phyloP scores from a whole-genome alignment of 2,888 invertebrate species.

The Mayetiola destructor region DNA sequence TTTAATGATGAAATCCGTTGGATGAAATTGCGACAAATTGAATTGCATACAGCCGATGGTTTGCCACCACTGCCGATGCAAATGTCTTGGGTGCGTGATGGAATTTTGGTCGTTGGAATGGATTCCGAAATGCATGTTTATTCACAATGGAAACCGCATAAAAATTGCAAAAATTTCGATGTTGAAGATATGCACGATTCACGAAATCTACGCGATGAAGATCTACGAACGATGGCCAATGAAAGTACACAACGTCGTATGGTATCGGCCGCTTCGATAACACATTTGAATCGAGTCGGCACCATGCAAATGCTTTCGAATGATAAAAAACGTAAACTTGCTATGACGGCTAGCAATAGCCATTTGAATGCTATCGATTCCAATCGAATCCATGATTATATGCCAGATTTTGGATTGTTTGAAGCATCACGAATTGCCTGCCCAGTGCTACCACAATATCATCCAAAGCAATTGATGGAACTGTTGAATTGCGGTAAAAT shows the following conservation, averaged over 20 bases:
- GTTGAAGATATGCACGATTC: slow-evolving; percentile 57
- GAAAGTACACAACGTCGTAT: slow-evolving; percentile 52
- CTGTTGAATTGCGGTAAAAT: slow-evolving; percentile 95
- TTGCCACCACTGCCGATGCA: slow-evolving; percentile 95
- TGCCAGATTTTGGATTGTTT: slow-evolving; percentile 89
- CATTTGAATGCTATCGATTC: slow-evolving; percentile 24
- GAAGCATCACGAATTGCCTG: slow-evolving; percentile 95
- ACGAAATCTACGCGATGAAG: slow-evolving; percentile 56
- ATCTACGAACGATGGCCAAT: slow-evolving; percentile 47
- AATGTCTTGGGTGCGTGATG: slow-evolving; percentile 96
- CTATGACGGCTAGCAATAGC: slow-evolving; percentile 32
- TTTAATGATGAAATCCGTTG: slow-evolving; percentile 88
- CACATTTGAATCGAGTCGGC: slow-evolving; percentile 67
- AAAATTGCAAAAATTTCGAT: slow-evolving; percentile 31
- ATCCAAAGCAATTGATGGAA: slow-evolving; percentile 98
- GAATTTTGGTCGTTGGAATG: slow-evolving; percentile 96
- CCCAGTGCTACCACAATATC: slow-evolving; percentile 96
- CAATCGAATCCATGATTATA: slow-evolving; percentile 53
- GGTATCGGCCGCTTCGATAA: slow-evolving; percentile 61
- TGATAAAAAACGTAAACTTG: slow-evolving; percentile 48
- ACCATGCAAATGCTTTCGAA: slow-evolving; percentile 67
- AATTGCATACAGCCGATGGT: slow-evolving; percentile 86
- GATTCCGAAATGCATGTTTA: slow-evolving; percentile 99
- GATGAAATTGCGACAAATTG: slow-evolving; percentile 88
- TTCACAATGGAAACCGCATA: slow-evolving; percentile 83